Evolutionary conservation across 2,888 invertebrate genomes (phyloP), one percentile per base, ranked within the genome.

Genomic region (Pycnomerus fuliginosus): DNA sequence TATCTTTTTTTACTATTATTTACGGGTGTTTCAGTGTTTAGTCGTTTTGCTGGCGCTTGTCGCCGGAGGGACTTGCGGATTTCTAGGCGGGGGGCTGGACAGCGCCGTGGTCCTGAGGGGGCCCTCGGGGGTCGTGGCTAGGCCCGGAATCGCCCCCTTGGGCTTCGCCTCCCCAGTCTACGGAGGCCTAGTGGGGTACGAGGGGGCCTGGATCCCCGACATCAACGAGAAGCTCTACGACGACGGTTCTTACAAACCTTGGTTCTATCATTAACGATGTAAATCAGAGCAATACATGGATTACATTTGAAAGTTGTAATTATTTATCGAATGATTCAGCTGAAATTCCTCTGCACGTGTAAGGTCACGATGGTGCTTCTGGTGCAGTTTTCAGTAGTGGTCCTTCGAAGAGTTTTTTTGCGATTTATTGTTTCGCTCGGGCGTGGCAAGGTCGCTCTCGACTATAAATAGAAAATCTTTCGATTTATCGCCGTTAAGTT

Each of bases 401-500:
- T n/a, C n/a, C n/a, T n/a, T n/a, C n/a, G n/a, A n/a, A n/a, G n/a
- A n/a, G n/a, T n/a, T n/a, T n/a, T n/a, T n/a, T n/a, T n/a, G n/a
- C n/a, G n/a, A n/a, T n/a, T n/a, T n/a, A n/a, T n/a, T n/a, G n/a
- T n/a, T n/a, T n/a, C n/a, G 52, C 49, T 55, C 54, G 58, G 61
- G 62, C 50, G 60, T 59, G 58, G 56, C 62, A 62, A 62, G 62
- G 62, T 60, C 61, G 60, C 52, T 31, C 31, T 39, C 46, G 30
- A 32, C 47, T 61, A 61, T 61, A 60, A 53, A 60, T 52, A 53
- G 38, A 54, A 48, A 51, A 50, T 48, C 45, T 48, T 53, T 29
- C 33, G 43, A 27, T 45, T 42, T 50, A 31, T 32, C 37, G 49
- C n/a, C n/a, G n/a, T n/a, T n/a, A 52, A 48, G n/a, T n/a, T n/a